Evolutionary conservation across 2,797 vertebrate species (phyloP).

Genomic region (Artibeus lituratus): DNA sequence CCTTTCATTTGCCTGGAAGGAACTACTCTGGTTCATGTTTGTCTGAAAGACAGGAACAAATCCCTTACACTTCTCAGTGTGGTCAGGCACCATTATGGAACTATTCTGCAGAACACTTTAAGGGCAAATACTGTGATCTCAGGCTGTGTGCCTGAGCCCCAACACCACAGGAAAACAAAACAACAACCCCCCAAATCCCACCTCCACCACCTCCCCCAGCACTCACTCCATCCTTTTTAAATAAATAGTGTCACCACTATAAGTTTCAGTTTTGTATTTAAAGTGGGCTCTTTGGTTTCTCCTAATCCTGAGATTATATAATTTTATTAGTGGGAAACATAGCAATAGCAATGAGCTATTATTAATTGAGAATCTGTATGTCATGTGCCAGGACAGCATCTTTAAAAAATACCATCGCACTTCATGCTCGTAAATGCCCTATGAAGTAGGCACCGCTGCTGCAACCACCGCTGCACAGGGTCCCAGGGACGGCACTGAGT

Average conservation of each 20-base stretch:
- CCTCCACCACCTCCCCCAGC: accelerated
- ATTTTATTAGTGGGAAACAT: background rate
- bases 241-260: background rate
- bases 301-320: background rate
- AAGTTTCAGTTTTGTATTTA: background rate
- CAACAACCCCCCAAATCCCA: background rate
- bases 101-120: background rate
- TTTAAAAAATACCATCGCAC: background rate
- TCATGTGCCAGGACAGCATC: background rate
- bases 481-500: background rate
- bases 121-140: background rate
- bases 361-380: background rate
- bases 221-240: accelerated
- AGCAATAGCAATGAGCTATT: background rate
- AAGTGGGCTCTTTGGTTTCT: background rate
- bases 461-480: too few species aligned
- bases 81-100: background rate
- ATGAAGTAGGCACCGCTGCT: background rate
- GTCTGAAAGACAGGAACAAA: background rate
- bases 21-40: background rate
- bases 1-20: background rate
- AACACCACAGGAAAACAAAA: background rate
- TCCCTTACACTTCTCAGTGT: background rate
- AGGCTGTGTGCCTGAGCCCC: background rate
- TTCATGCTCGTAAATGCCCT: background rate